Base-by-base conservation (phyloP, 2,888 invertebrate species). In the Agrochola circellaris region DNA sequence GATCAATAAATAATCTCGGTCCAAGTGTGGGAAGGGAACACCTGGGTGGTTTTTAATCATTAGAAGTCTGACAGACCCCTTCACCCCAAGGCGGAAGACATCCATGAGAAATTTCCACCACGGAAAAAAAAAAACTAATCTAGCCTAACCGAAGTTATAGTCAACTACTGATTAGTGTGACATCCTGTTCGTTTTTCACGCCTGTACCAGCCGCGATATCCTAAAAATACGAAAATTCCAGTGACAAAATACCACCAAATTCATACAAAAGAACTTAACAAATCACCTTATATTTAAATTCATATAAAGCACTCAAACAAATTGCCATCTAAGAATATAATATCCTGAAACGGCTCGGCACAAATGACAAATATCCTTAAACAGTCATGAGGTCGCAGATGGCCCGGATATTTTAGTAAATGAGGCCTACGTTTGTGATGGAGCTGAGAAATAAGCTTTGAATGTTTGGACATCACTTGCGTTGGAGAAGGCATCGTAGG, bases 331-430 rank as follows among this genome's bases (percentile, higher is more conserved):
- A 82, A 79, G 85, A 86, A 87, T 82, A 83, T 87, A 85, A 88
- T 87, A 83, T 85, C 83, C 83, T 82, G 73, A 83, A 83, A 89
- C 89, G 87, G 87, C 88, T 87, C 86, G 87, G 81, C 89, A 83
- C 87, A 81, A 92, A 94, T 94, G 92, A 95, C 93, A 95, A 94
- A 95, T 95, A 92, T 93, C 91, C 89, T 90, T 89, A 91, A 93
- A 93, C 91, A 93, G 92, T 93, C 91, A 91, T 91, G 92, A 93
- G 93, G 94, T 92, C 94, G 92, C 96, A 96, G 95, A 95, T 96
- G 95, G 90, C 88, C 89, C 88, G 91, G 94, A 94, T 95, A 93
- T 95, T 96, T 95, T 94, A 95, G 93, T 94, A 95, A 95, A 95
- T 95, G 95, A 95, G 94, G 92, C 93, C 92, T 92, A 92, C 92